phyloP scores from a whole-genome alignment of 2,888 invertebrate species.

The Parnassius smintheus region DNA sequence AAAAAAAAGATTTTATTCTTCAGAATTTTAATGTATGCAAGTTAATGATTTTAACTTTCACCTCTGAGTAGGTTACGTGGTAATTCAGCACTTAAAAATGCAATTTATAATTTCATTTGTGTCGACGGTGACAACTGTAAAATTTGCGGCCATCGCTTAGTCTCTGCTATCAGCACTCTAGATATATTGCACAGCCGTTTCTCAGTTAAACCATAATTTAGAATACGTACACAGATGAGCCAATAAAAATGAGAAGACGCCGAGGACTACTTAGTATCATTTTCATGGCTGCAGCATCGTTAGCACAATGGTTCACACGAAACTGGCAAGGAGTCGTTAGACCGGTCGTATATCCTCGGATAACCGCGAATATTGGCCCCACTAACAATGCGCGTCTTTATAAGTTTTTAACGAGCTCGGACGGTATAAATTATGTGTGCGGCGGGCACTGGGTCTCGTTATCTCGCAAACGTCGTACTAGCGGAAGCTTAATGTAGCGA shows the following conservation, averaged over 20 bases:
- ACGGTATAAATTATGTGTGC: conserved; percentile 80
- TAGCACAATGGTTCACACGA: conserved; percentile 52
- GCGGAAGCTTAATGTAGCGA: conserved; percentile 80
- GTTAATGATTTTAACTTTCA: too few species aligned
- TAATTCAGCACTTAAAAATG: too few species aligned
- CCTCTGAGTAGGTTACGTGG: too few species aligned
- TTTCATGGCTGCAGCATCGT: conserved; percentile 46
- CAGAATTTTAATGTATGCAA: too few species aligned
- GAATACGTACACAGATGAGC: conserved; percentile 4
- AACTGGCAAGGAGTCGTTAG: conserved; percentile 63
- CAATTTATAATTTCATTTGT: too few species aligned
- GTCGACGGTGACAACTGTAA: too few species aligned
- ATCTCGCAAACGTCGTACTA: conserved; percentile 77
- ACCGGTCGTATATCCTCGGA: conserved; percentile 68
- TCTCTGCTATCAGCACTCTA: too few species aligned
- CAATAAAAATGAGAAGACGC: conserved; percentile 21
- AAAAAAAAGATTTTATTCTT: too few species aligned
- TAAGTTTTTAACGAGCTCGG: conserved; percentile 81
- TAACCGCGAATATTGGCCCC: conserved; percentile 77
- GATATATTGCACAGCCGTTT: too few species aligned
- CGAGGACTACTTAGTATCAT: conserved; percentile 34
- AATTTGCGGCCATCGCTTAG: too few species aligned
- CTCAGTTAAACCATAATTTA: conserved; percentile 1
- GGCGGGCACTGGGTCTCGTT: conserved; percentile 78
- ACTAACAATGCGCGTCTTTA: conserved; percentile 81